Evolutionary conservation across 2,797 vertebrate species (phyloP), one percentile per base, ranked within the genome.

Genomic region (Sebastiscus albofasciatus): DNA sequence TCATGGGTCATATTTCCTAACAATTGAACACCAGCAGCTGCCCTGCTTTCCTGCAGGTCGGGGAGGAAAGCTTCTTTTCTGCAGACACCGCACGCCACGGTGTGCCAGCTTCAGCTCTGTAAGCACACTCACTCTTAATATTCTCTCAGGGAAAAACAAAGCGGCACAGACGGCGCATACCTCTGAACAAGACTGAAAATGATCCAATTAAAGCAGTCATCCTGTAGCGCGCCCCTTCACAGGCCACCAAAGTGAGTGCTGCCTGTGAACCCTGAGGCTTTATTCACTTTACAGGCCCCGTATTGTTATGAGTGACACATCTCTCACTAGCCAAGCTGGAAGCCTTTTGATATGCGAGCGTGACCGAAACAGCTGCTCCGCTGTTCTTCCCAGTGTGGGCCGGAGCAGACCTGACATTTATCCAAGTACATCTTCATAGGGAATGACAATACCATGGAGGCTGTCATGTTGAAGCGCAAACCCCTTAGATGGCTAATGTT

Each of bases 351-450:
- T 88, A 87, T 22, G 77, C 46, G 39, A 80, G 86, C 71, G 33
- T 74, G 84, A 84, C 84, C 34, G 42, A 75, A 79, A 67, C 87
- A 85, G 83, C 90, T 81, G 87, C 83, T 71, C 49, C 27, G 20
- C 76, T 73, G 75, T 72, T 82, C 67, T 58, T 62, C 80, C 82
- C 81, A 46, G 81, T 46, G 86, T 72, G 75, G 87, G 82, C 64
- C 34, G 4, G 59, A 79, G 84, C 67, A 81, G 80, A 75, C 69
- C 77, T 91, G 84, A 91, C 92, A 93, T 91, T 92, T 90, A 93
- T 83, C 81, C 33, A 55, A 84, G 82, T 80, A 85, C 71, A 76
- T 87, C 87, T 91, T 92, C 84, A 94, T 84, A 34, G 72, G 59
- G 83, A 81, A 72, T 85, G 90, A 93, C 91, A 92, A 83, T 64